Evolutionary conservation across 2,113 vertebrate genomes (phyloP).

Genomic region (Pterocles gutturalis): DNA sequence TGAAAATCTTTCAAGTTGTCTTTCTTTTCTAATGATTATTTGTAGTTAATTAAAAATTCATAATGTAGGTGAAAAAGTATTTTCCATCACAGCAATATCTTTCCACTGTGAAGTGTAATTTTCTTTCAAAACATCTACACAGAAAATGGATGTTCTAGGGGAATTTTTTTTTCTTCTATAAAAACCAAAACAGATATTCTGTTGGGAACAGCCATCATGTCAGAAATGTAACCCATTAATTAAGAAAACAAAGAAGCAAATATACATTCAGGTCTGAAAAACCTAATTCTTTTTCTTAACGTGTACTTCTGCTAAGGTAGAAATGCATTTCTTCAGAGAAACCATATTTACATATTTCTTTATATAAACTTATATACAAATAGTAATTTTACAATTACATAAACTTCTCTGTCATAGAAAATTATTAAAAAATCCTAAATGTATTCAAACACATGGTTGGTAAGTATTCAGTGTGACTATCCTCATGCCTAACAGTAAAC

Average conservation of each 20-base stretch:
- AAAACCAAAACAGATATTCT: not conserved
- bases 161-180: not conserved
- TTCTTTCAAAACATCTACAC: not conserved
- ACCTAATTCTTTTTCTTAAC: not conserved
- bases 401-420: not conserved
- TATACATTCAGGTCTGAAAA: not conserved
- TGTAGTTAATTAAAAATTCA: not conserved
- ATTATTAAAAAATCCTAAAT: not conserved
- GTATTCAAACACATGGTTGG: not conserved
- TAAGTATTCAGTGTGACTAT: not conserved
- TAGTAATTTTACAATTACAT: not conserved
- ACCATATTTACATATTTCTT: not conserved
- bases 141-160: not conserved
- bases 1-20: not conserved
- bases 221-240: not conserved
- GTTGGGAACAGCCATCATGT: fast-evolving
- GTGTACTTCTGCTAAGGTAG: not conserved
- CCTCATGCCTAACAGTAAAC: not conserved
- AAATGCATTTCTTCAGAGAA: not conserved
- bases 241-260: not conserved
- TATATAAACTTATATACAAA: not conserved
- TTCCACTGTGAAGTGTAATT: not conserved
- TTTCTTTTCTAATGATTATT: not conserved
- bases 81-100: not conserved
- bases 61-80: not conserved